Percentiles rank a stretch among this genome's conserved stretches.
Conservation (phyloP, 2,113 vertebrate genomes). For the Isurus oxyrinchus region DNA sequence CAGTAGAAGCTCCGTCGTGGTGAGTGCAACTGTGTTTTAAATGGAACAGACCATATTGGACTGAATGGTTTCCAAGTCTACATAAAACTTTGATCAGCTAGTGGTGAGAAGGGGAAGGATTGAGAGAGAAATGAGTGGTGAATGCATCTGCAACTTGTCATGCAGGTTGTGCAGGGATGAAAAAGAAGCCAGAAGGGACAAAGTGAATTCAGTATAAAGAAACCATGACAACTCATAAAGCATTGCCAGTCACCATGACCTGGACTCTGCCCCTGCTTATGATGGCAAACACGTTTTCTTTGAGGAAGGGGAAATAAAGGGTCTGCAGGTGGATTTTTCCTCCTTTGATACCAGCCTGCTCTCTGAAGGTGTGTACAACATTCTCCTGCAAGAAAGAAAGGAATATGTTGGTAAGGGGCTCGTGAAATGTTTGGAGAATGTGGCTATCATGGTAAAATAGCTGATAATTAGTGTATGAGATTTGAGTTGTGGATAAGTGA, state of each 20-base stretch:
- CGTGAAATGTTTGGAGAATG: background rate
- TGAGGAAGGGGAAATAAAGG: background rate
- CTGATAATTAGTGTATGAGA: background rate
- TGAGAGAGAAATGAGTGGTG: background rate
- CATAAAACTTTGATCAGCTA: background rate
- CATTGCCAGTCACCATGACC: background rate
- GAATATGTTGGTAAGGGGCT: background rate
- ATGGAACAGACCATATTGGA: no score
- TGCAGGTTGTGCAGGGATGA: background rate
- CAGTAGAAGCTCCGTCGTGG: no score
- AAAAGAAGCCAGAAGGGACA: background rate
- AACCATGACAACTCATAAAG: background rate
- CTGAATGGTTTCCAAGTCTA: no score
- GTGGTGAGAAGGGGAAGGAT: background rate
- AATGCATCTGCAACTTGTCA: background rate
- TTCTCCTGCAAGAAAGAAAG: background rate
- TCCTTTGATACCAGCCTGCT: background rate
- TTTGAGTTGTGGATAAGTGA: background rate
- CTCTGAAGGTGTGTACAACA: background rate
- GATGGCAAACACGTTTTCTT: background rate
- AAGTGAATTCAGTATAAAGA: background rate
- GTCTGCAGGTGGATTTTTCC: background rate
- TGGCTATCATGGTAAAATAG: background rate
- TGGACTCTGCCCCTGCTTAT: background rate
- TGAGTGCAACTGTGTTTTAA: no score